Percentiles rank a stretch among this genome's conserved stretches.
These are phyloP conservation scores for Pogonognathellus flavescens DNA, from an alignment of 1,140 invertebrate genomes.

Conservation along the genomic window DNA sequence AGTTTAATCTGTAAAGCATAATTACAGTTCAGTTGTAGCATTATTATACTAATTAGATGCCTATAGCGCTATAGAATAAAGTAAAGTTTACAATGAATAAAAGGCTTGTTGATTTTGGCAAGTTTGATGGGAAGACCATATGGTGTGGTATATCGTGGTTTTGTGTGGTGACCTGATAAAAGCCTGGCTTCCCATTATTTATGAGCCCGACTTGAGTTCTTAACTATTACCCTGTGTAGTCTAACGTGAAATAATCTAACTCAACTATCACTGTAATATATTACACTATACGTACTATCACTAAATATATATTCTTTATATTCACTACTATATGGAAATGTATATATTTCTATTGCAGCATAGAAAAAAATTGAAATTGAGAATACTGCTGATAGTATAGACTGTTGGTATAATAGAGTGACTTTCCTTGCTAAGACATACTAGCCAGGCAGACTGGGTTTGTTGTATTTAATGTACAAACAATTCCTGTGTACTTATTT, in stretches of 20 bases:
- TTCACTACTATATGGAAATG: too few species aligned
- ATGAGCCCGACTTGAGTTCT: constrained; percentile 6
- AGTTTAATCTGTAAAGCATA: too few species aligned
- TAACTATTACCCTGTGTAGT: neutral
- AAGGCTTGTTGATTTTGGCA: constrained; percentile 41
- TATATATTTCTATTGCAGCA: too few species aligned
- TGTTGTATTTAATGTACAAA: too few species aligned
- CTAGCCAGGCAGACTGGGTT: too few species aligned
- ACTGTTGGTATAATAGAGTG: too few species aligned
- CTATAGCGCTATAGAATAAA: neutral
- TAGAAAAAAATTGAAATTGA: too few species aligned
- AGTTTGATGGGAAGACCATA: constrained; percentile 20
- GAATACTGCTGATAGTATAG: too few species aligned
- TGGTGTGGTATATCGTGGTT: constrained; percentile 3
- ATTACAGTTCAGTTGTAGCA: too few species aligned
- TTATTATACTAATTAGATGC: neutral
- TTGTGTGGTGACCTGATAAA: constrained; percentile 49
- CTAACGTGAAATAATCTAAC: neutral
- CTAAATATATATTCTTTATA: too few species aligned
- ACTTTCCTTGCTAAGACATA: too few species aligned
- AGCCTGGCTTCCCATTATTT: constrained; percentile 40
- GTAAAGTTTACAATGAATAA: constrained; percentile 3
- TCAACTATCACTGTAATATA: neutral
- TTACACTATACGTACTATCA: neutral
- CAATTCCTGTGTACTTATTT: too few species aligned